Evolutionary conservation across 2,797 vertebrate species (phyloP).

Genomic region (Hippoglossus hippoglossus): DNA sequence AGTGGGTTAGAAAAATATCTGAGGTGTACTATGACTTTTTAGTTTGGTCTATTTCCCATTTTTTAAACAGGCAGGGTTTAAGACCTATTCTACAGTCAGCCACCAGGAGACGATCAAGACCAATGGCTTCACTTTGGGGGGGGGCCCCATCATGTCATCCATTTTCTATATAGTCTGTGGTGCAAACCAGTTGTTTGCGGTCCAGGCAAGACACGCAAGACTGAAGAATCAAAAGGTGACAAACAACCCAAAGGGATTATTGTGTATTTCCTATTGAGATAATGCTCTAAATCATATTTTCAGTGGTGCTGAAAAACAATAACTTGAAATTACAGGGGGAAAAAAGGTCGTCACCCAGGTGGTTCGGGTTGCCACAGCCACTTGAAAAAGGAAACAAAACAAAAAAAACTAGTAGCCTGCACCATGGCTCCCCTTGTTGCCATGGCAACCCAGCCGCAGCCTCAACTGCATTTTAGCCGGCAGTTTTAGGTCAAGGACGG

Average conservation of each 20-base stretch:
- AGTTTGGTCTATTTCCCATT: no score
- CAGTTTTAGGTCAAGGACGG: slow-evolving; percentile 57
- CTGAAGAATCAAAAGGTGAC: background rate
- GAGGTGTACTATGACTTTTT: no score
- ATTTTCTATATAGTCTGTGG: no score
- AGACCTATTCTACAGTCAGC: no score
- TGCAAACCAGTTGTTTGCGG: no score
- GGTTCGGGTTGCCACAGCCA: background rate
- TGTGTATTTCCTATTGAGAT: slow-evolving; percentile 3
- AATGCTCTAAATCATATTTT: background rate
- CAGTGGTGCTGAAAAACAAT: slow-evolving; percentile 4
- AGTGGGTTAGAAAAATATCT: no score
- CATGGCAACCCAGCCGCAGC: slow-evolving; percentile 61
- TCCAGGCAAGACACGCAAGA: no score
- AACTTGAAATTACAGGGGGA: background rate
- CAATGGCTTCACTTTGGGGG: no score
- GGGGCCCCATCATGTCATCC: no score
- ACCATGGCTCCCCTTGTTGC: slow-evolving; percentile 51
- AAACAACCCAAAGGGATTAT: background rate
- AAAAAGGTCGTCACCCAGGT: background rate
- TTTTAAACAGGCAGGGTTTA: no score
- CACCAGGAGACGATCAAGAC: no score
- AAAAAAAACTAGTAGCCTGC: slow-evolving; percentile 35
- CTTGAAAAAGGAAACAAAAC: background rate
- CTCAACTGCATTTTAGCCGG: slow-evolving; percentile 22